These are phyloP conservation scores for Trachelipus rathkii DNA, from an alignment of 1,140 invertebrate genomes.

Conservation along the genomic window DNA sequence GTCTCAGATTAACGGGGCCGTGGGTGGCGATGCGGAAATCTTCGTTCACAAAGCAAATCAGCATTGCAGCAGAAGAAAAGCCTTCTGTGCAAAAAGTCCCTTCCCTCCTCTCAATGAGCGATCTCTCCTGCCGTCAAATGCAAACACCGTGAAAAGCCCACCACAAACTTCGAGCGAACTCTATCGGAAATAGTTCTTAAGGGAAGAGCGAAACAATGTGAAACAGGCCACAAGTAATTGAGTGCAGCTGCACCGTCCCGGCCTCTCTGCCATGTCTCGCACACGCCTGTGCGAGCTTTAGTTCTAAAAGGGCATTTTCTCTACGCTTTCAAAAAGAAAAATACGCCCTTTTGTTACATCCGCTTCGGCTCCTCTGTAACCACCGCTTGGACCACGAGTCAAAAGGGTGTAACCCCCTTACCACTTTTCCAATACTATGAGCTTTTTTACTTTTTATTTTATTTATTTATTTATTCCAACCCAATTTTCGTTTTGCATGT, in stretches of 20 bases:
- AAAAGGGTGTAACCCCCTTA: constrained; percentile 30
- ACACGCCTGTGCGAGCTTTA: constrained; percentile 39
- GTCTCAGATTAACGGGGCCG: constrained; percentile 43
- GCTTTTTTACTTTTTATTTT: not conserved
- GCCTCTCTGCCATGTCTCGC: constrained; percentile 42
- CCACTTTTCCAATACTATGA: constrained; percentile 25
- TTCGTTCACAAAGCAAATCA: constrained; percentile 30
- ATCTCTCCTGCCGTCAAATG: constrained; percentile 11
- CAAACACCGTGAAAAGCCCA: constrained; percentile 8
- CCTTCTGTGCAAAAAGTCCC: constrained; percentile 9
- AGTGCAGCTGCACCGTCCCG: constrained; percentile 34
- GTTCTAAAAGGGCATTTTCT: constrained; percentile 37
- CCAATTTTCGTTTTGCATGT: constrained; percentile 7
- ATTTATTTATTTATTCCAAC: not conserved
- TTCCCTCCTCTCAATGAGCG: constrained; percentile 7
- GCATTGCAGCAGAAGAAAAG: constrained; percentile 8
- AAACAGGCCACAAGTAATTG: constrained; percentile 27
- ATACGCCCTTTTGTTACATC: constrained; percentile 39
- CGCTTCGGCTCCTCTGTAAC: constrained; percentile 41
- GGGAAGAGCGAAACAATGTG: constrained; percentile 30
- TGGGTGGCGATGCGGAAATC: constrained; percentile 38
- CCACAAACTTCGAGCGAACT: constrained; percentile 6
- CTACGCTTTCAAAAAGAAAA: constrained; percentile 30
- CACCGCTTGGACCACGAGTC: constrained; percentile 37
- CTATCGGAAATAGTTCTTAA: constrained; percentile 20